Evolutionary conservation across 2,797 vertebrate species (phyloP).

Genomic region (Brotula barbata): DNA sequence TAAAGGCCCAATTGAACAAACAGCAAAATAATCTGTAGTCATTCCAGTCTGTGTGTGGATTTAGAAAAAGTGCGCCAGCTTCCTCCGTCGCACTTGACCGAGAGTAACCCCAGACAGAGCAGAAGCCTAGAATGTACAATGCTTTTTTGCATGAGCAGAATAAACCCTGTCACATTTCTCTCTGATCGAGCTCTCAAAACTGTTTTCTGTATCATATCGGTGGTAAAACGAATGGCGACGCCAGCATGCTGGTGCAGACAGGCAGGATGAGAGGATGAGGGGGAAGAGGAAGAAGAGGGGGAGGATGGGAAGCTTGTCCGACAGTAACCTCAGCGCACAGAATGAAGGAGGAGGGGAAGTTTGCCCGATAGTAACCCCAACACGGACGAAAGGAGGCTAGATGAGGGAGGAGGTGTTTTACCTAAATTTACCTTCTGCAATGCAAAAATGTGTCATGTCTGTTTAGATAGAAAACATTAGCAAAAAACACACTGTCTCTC

Average conservation of each 20-base stretch:
- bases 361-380: slow-evolving; percentile 74
- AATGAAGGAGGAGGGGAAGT: slow-evolving; percentile 47
- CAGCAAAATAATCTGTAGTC: background rate
- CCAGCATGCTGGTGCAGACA: background rate
- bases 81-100: slow-evolving; percentile 40
- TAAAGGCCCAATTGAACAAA: no score
- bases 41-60: background rate
- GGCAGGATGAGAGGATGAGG: slow-evolving; percentile 11
- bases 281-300: slow-evolving; percentile 15
- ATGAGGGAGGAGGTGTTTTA: slow-evolving; percentile 35
- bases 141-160: background rate
- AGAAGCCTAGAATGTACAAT: background rate
- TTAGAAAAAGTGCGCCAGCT: background rate
- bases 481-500: background rate
- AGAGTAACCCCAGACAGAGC: slow-evolving; percentile 42
- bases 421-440: slow-evolving; percentile 48
- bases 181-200: background rate
- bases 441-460: slow-evolving; percentile 44
- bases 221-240: background rate
- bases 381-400: slow-evolving; percentile 24
- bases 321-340: slow-evolving; percentile 59
- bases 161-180: slow-evolving; percentile 8
- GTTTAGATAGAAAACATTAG: background rate
- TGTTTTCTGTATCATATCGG: no score
- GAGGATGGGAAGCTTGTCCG: slow-evolving; percentile 52